A percentile compares a stretch with the other conserved stretches of the same genome.
These are phyloP conservation scores for Cerceris ruficornis DNA, from an alignment of 2,888 invertebrate genomes.

Conservation along the genomic window DNA sequence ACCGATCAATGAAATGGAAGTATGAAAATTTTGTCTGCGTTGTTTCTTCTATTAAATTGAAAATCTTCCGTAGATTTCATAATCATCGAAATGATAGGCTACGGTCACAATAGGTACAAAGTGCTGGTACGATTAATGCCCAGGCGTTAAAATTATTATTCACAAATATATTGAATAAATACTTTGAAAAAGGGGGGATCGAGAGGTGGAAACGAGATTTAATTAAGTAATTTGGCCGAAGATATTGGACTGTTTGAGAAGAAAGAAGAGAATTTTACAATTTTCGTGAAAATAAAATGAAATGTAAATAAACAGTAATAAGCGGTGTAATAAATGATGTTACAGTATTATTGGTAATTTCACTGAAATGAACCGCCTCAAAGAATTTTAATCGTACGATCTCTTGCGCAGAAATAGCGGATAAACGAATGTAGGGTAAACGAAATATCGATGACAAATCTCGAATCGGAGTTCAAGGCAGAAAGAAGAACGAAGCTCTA, in stretches of 20 bases:
- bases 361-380: not conserved
- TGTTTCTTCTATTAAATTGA: no score
- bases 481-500: constrained; percentile 9
- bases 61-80: no score
- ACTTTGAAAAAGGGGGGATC: no score
- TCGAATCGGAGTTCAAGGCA: constrained; percentile 34
- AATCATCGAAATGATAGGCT: no score
- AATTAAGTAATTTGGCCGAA: not conserved
- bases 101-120: no score
- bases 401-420: not conserved
- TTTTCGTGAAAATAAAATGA: not conserved
- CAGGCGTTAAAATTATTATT: no score
- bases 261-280: not conserved
- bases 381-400: constrained; percentile 4
- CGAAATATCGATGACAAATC: constrained; percentile 25
- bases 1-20: no score
- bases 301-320: constrained; percentile 23
- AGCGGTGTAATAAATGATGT: not conserved
- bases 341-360: not conserved
- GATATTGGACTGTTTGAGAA: not conserved
- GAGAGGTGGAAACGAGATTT: no score
- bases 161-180: no score
- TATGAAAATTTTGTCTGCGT: no score
- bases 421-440: not conserved
- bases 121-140: no score